Conservation (phyloP, 1,140 invertebrate genomes). For the Cyphomyrmex costatus region DNA sequence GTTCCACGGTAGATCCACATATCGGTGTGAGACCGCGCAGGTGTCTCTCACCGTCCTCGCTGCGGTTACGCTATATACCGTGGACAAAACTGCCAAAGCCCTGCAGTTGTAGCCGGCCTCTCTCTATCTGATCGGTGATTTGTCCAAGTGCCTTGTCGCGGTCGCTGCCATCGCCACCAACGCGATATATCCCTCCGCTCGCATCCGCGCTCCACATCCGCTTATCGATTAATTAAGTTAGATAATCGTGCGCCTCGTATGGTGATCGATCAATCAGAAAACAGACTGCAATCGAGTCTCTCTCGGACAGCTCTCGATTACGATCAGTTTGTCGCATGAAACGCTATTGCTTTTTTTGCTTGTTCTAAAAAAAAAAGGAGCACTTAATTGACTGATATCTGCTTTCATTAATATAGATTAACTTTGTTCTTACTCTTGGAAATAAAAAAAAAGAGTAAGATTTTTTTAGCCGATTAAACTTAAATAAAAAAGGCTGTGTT, state of each 20-base stretch:
- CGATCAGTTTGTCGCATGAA: not conserved
- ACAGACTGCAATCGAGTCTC: constrained; percentile 36
- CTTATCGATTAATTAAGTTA: constrained; percentile 58
- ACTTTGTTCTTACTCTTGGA: too few species aligned
- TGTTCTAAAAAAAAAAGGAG: not conserved
- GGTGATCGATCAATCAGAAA: constrained; percentile 25
- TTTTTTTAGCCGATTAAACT: too few species aligned
- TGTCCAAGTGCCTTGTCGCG: constrained; percentile 72
- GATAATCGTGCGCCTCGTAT: constrained; percentile 20
- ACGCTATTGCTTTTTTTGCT: not conserved
- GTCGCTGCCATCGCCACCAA: constrained; percentile 34
- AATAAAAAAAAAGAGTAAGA: too few species aligned
- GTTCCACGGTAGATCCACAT: constrained; percentile 78
- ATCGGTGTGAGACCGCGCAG: constrained; percentile 83
- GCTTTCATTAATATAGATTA: too few species aligned
- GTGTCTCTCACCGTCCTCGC: constrained; percentile 79
- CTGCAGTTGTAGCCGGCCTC: constrained; percentile 45
- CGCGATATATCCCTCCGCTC: constrained; percentile 59
- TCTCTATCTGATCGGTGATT: constrained; percentile 77
- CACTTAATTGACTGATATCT: not conserved
- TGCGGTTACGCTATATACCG: constrained; percentile 75
- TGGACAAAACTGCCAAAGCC: constrained; percentile 27
- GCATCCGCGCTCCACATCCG: not conserved
- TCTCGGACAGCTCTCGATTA: constrained; percentile 5
- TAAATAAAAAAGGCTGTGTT: too few species aligned